Evolutionary conservation across 2,113 vertebrate genomes (phyloP).

Genomic region (Axis porcinus): DNA sequence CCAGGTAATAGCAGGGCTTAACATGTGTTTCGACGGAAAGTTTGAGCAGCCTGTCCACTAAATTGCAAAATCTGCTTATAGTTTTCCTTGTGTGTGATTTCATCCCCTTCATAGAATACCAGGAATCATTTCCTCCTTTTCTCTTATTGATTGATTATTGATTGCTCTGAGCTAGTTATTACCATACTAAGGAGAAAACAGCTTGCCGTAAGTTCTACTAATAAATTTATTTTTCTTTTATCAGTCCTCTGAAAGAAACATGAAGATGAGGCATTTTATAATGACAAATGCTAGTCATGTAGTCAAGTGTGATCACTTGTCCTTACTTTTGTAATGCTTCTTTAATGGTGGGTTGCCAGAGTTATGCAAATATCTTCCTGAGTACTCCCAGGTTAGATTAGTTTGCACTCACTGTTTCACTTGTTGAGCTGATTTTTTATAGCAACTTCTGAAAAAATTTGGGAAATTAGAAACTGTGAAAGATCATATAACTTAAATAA

Average conservation of each 20-base stretch:
- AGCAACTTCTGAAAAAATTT: background rate
- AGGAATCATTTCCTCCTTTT: background rate
- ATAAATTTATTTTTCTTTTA: background rate
- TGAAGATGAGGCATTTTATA: background rate
- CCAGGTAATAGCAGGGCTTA: background rate
- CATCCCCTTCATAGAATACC: background rate
- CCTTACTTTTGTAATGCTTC: background rate
- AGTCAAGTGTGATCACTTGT: background rate
- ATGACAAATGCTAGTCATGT: background rate
- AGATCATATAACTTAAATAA: background rate
- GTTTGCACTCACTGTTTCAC: background rate
- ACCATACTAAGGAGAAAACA: background rate
- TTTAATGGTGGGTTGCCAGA: background rate
- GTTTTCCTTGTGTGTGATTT: background rate
- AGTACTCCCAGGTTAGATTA: background rate
- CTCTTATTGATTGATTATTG: background rate
- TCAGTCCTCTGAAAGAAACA: background rate
- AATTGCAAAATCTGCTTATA: background rate
- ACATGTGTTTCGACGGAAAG: background rate
- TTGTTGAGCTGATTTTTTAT: background rate
- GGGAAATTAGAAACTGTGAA: background rate
- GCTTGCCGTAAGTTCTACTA: background rate
- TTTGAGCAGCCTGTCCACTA: background rate
- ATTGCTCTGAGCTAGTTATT: background rate
- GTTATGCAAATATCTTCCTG: background rate